These are phyloP conservation scores for Pagrus major DNA, from an alignment of 2,113 vertebrate species.

Conservation along the genomic window DNA sequence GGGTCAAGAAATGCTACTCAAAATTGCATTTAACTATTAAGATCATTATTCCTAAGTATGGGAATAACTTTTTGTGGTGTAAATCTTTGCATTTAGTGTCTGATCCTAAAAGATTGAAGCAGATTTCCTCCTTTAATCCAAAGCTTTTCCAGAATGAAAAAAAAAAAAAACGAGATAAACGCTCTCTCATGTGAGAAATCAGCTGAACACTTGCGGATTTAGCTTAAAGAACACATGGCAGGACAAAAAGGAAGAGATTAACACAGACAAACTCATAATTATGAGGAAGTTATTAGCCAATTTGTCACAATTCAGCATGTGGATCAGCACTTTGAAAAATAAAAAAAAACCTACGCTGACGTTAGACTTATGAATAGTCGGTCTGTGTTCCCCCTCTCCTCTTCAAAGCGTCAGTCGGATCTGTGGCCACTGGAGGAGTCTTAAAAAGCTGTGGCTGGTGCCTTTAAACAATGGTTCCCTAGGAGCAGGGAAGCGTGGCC, in stretches of 20 bases:
- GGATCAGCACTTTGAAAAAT: slow-evolving; percentile 45
- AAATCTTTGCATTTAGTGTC: not conserved
- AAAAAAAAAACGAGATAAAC: slow-evolving; percentile 36
- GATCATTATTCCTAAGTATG: not conserved
- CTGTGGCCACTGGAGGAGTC: slow-evolving; percentile 49
- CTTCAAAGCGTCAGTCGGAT: slow-evolving; percentile 67
- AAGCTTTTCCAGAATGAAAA: slow-evolving; percentile 17
- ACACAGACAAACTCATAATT: slow-evolving; percentile 49
- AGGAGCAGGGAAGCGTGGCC: slow-evolving; percentile 74
- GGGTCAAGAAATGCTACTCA: not conserved
- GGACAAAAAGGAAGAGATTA: slow-evolving; percentile 57
- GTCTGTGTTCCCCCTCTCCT: slow-evolving; percentile 55
- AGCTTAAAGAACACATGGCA: slow-evolving; percentile 43
- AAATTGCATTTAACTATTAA: not conserved
- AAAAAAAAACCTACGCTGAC: slow-evolving; percentile 60
- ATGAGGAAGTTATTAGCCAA: slow-evolving; percentile 72
- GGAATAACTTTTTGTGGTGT: not conserved
- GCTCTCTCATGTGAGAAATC: slow-evolving; percentile 53
- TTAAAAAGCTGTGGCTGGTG: slow-evolving; percentile 56
- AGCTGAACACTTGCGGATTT: slow-evolving; percentile 45
- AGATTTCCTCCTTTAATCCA: slow-evolving; percentile 26
- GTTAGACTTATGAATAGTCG: slow-evolving; percentile 63
- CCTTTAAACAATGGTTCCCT: slow-evolving; percentile 77
- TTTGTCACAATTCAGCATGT: slow-evolving; percentile 71
- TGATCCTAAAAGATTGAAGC: slow-evolving; percentile 13